phyloP scores from a whole-genome alignment of 1,140 invertebrate genomes.

The Ceratosolen solmsi region DNA sequence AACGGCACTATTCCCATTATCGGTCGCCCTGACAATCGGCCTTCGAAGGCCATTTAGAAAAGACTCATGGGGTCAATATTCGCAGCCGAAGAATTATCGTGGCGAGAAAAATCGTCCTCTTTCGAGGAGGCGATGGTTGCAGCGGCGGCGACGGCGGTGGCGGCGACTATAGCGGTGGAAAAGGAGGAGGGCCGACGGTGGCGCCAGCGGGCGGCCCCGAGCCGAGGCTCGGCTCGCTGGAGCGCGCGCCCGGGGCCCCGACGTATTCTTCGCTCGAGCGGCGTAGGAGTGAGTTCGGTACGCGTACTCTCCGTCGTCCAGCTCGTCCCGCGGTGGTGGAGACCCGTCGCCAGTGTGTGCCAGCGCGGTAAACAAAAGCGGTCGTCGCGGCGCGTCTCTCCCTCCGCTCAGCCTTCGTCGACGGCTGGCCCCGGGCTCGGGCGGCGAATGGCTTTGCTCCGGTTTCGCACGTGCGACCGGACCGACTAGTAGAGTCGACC shows the following conservation, averaged over 20 bases:
- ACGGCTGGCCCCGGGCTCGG: no score
- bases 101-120: no score
- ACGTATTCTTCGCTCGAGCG: slow-evolving; percentile 69
- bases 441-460: not conserved
- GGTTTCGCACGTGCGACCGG: not conserved
- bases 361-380: not conserved
- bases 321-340: not conserved
- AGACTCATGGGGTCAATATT: no score
- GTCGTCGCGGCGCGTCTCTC: not conserved
- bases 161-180: not conserved
- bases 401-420: no score
- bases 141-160: not conserved
- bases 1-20: no score
- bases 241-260: slow-evolving; percentile 48
- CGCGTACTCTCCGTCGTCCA: not conserved
- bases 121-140: no score
- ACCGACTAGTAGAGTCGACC: not conserved
- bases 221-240: slow-evolving; percentile 45
- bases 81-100: no score
- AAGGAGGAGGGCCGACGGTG: not conserved
- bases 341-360: not conserved
- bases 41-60: no score
- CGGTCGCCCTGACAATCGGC: no score
- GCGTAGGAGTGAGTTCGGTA: slow-evolving; percentile 67
- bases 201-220: slow-evolving; percentile 53